Evolutionary conservation across 2,797 vertebrate genomes (phyloP).

Genomic region (Cyprinodon diabolis): DNA sequence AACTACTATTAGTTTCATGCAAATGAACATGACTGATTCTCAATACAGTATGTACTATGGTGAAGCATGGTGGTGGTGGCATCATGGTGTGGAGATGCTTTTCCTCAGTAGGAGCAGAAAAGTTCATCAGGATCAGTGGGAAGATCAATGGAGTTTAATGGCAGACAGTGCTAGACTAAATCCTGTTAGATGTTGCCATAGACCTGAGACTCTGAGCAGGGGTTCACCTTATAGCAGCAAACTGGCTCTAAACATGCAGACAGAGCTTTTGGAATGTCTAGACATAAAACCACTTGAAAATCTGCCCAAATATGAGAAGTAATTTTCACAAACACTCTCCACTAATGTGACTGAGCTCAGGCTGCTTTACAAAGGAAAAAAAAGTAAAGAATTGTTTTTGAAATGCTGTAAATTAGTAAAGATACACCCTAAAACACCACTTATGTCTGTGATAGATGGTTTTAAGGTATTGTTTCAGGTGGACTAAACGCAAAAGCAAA

Average conservation of each 20-base stretch:
- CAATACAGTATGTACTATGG: not conserved
- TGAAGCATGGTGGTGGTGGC: not conserved
- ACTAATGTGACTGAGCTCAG: not conserved
- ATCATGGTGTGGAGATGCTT: not conserved
- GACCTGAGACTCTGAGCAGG: not conserved
- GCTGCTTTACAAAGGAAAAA: no score
- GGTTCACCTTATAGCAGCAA: not conserved
- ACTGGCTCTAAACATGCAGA: not conserved
- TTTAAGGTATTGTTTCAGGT: not conserved
- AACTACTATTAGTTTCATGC: not conserved
- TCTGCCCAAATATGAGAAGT: not conserved
- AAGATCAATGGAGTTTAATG: not conserved
- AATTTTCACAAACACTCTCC: not conserved
- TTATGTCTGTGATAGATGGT: not conserved
- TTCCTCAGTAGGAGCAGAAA: no score
- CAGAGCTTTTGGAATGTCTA: not conserved
- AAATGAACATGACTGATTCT: not conserved
- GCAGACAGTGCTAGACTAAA: no score
- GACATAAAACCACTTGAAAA: not conserved
- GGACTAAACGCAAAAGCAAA: not conserved
- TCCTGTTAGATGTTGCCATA: not conserved
- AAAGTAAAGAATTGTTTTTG: no score
- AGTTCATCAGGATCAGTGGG: not conserved
- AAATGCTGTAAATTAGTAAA: no score
- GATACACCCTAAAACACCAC: no score